A percentile compares a stretch with the other conserved stretches of the same genome.
phyloP scores from a whole-genome alignment of 2,113 vertebrate genomes.

The Garra rufa region DNA sequence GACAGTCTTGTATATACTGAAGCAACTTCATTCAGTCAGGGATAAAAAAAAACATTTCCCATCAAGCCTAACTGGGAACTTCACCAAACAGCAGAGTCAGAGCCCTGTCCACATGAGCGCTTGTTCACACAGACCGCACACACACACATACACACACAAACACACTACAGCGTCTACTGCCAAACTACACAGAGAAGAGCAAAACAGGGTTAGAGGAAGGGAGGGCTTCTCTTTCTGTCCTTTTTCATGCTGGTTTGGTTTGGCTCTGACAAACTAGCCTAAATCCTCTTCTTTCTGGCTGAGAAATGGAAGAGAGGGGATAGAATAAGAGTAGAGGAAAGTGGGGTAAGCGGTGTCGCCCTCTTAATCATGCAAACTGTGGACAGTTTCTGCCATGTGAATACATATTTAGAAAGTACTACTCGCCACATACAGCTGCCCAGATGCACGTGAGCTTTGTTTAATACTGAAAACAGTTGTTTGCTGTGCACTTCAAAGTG shows the following conservation, averaged over 20 bases:
- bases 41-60: slow-evolving; percentile 35
- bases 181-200: slow-evolving; percentile 47
- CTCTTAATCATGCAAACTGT: slow-evolving; percentile 25
- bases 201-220: slow-evolving; percentile 33
- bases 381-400: neutral
- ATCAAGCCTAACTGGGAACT: slow-evolving; percentile 38
- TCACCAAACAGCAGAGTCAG: slow-evolving; percentile 41
- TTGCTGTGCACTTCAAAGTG: neutral
- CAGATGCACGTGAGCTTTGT: neutral
- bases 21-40: slow-evolving; percentile 1
- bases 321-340: slow-evolving; percentile 20
- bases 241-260: slow-evolving; percentile 38
- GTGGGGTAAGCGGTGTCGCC: slow-evolving; percentile 14
- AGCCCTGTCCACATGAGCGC: slow-evolving; percentile 33
- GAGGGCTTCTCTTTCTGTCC: slow-evolving; percentile 43
- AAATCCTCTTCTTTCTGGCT: slow-evolving; percentile 34
- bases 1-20: neutral
- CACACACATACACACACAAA: slow-evolving; percentile 8
- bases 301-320: slow-evolving; percentile 21
- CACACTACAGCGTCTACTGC: slow-evolving; percentile 5
- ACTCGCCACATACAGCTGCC: neutral
- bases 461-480: neutral
- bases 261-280: slow-evolving; percentile 34
- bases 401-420: neutral
- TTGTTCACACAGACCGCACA: slow-evolving; percentile 20